Percentiles rank a stretch among this genome's conserved stretches.
Conservation (phyloP, 1,140 invertebrate genomes). For the Spodoptera litura region DNA sequence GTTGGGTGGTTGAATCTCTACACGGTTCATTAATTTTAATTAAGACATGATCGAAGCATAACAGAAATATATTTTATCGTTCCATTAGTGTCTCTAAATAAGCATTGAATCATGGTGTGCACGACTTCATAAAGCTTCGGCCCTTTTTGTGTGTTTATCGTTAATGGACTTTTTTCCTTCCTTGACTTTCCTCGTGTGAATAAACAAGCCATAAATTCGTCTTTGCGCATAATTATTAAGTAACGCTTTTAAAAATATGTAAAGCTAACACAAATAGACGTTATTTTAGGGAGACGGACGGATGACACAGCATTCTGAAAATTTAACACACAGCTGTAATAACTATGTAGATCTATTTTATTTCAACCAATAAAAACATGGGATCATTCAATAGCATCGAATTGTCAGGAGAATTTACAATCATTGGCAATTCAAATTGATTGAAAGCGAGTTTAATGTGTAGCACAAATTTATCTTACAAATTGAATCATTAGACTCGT, state of each 20-base stretch:
- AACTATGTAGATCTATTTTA: background rate
- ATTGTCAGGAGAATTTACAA: background rate
- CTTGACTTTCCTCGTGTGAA: too few relatives aligned
- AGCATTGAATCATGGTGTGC: too few relatives aligned
- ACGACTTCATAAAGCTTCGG: too few relatives aligned
- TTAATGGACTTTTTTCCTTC: too few relatives aligned
- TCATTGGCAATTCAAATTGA: conserved; percentile 30
- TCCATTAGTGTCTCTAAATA: background rate
- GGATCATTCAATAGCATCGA: background rate
- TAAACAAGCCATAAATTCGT: too few relatives aligned
- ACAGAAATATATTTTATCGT: background rate
- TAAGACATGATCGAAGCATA: conserved; percentile 32
- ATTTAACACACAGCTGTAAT: too few relatives aligned
- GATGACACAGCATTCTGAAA: too few relatives aligned
- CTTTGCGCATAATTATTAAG: background rate
- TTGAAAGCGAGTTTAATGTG: background rate
- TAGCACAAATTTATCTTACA: conserved; percentile 2
- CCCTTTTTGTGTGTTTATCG: too few relatives aligned
- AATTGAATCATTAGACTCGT: background rate
- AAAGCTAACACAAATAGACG: too few relatives aligned
- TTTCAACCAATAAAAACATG: background rate
- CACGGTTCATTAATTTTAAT: conserved; percentile 28
- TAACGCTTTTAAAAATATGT: background rate
- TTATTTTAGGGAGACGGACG: too few relatives aligned
- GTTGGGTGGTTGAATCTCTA: conserved; percentile 11